Evolutionary conservation across 2,888 invertebrate genomes (phyloP).

Genomic region (Scaeva pyrastri): DNA sequence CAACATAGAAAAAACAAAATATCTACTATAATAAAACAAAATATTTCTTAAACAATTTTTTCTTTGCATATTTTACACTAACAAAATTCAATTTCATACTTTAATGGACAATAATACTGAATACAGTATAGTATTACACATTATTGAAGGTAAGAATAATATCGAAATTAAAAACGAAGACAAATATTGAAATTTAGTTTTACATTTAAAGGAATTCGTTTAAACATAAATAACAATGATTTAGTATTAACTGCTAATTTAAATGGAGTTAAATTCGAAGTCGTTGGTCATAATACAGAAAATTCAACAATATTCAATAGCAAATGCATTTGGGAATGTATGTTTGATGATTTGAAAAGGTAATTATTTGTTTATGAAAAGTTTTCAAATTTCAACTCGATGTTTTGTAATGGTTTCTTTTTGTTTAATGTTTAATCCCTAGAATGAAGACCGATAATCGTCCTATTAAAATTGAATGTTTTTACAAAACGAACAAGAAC

Average conservation of each 20-base stretch:
- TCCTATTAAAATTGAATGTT: slow-evolving; percentile 90
- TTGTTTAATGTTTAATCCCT: slow-evolving; percentile 41
- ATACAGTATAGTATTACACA: slow-evolving; percentile 81
- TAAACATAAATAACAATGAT: slow-evolving; percentile 85
- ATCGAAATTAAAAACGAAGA: background rate
- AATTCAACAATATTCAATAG: slow-evolving; percentile 88
- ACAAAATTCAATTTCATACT: no score
- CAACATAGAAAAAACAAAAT: background rate
- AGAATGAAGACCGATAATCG: slow-evolving; percentile 90
- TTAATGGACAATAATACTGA: slow-evolving; percentile 42
- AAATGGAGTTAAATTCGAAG: slow-evolving; percentile 88
- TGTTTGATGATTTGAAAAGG: slow-evolving; percentile 89
- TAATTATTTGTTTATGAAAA: slow-evolving; percentile 78
- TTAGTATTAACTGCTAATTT: slow-evolving; percentile 87
- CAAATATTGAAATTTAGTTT: slow-evolving; percentile 39
- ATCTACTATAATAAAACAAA: background rate
- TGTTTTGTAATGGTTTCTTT: no score
- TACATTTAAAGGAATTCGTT: slow-evolving; percentile 85
- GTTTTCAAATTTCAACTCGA: background rate
- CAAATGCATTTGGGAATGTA: slow-evolving; percentile 92
- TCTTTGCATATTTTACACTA: background rate
- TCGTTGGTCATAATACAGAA: slow-evolving; percentile 87
- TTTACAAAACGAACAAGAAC: slow-evolving; percentile 85
- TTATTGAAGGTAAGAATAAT: slow-evolving; percentile 80
- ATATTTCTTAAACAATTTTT: background rate